phyloP scores from a whole-genome alignment of 2,797 vertebrate species.

The Pseudomugil tenellus region DNA sequence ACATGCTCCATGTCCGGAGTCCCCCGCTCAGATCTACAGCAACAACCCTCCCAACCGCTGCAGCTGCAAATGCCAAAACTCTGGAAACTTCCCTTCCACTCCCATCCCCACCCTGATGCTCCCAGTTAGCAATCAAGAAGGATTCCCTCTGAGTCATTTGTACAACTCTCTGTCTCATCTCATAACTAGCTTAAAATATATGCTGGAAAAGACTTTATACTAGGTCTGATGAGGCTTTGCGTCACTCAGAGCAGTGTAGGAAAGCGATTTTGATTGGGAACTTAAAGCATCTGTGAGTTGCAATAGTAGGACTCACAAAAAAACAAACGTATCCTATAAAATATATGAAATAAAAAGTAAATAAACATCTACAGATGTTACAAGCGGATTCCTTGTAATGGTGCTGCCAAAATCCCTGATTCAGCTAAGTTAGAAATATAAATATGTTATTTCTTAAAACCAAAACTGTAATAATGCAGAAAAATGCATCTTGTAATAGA shows the following conservation, averaged over 20 bases:
- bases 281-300: too few species aligned
- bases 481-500: background rate
- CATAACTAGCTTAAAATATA: conserved; percentile 24
- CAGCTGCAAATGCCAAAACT: conserved; percentile 60
- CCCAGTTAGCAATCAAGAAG: conserved; percentile 37
- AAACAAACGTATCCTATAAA: background rate
- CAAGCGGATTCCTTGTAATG: too few species aligned
- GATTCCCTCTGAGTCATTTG: conserved; percentile 53
- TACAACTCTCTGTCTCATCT: conserved; percentile 16
- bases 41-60: conserved; percentile 35
- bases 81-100: conserved; percentile 44
- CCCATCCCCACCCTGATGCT: conserved; percentile 54
- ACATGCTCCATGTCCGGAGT: conserved; percentile 29
- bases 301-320: background rate
- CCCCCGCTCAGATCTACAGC: conserved; percentile 40
- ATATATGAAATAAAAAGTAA: too few species aligned
- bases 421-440: too few species aligned
- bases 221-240: background rate
- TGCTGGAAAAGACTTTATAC: conserved; percentile 25
- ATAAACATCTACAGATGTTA: too few species aligned
- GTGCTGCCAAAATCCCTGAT: too few species aligned
- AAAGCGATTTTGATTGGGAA: background rate
- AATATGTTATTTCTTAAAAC: too few species aligned
- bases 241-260: background rate
- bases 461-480: background rate